Conservation (phyloP, 2,888 invertebrate genomes). For the Nasonia oneida region DNA sequence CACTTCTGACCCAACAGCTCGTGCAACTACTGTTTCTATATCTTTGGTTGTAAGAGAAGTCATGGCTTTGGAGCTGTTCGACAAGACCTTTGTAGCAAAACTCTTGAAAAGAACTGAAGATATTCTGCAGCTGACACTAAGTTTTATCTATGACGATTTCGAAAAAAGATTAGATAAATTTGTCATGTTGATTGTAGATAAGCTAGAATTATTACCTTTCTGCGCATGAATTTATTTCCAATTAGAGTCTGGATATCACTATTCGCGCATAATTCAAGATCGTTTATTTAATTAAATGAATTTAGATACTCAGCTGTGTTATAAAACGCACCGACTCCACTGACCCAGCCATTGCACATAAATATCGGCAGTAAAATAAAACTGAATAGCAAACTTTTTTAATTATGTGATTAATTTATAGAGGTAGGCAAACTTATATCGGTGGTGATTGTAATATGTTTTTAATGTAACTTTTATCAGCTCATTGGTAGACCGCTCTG, state of each 20-base stretch:
- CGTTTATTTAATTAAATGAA: not conserved
- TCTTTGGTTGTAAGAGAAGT: conserved; percentile 1
- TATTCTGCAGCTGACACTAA: not conserved
- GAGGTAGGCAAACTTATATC: too few relatives aligned
- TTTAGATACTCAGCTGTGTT: not conserved
- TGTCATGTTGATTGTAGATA: not conserved
- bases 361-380: too few relatives aligned
- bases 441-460: too few relatives aligned
- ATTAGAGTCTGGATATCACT: not conserved
- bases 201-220: not conserved
- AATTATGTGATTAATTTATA: too few relatives aligned
- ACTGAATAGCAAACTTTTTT: too few relatives aligned
- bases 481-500: too few relatives aligned
- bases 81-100: not conserved
- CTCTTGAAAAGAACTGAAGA: not conserved
- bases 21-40: not conserved
- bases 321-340: not conserved
- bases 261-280: not conserved
- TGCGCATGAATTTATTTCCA: not conserved
- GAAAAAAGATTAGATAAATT: not conserved
- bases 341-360: too few relatives aligned
- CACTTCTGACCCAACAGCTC: conserved; percentile 29
- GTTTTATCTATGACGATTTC: not conserved
- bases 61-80: not conserved
- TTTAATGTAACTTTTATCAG: too few relatives aligned